Evolutionary conservation across 2,888 invertebrate genomes (phyloP).

Genomic region (Conomelus anceps): DNA sequence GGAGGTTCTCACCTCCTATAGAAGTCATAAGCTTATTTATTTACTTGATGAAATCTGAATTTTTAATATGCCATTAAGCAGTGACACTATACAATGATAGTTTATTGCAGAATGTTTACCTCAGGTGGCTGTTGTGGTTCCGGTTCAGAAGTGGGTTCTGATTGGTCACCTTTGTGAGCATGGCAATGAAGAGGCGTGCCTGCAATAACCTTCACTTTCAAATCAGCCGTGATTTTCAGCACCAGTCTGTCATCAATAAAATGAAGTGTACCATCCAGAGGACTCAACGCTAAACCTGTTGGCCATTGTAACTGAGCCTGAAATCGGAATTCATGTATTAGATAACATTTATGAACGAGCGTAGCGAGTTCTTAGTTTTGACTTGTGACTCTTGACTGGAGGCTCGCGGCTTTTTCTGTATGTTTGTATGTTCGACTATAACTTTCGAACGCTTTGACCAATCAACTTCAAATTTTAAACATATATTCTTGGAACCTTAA

Average conservation of each 20-base stretch:
- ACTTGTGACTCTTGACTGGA: no score
- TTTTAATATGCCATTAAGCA: no score
- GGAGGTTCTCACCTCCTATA: no score
- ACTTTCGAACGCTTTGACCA: no score
- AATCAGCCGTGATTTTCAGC: slow-evolving; percentile 81
- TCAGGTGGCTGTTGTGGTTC: slow-evolving; percentile 11
- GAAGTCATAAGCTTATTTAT: no score
- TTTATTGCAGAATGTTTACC: slow-evolving; percentile 14
- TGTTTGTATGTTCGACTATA: no score
- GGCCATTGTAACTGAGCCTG: slow-evolving; percentile 94
- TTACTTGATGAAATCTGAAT: no score
- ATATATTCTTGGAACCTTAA: no score
- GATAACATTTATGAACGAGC: not conserved
- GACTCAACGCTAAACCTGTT: slow-evolving; percentile 89
- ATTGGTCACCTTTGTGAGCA: slow-evolving; percentile 42
- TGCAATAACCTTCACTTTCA: slow-evolving; percentile 87
- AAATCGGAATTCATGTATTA: slow-evolving; percentile 23
- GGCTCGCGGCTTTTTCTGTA: no score
- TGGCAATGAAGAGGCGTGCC: slow-evolving; percentile 92
- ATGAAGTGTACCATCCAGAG: slow-evolving; percentile 87
- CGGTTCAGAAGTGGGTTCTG: slow-evolving; percentile 1
- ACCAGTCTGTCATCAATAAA: slow-evolving; percentile 94
- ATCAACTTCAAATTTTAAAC: no score
- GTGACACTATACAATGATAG: no score
- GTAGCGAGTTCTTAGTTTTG: no score